These are phyloP conservation scores for Globia sparganii DNA, from an alignment of 2,888 invertebrate species.

Conservation along the genomic window DNA sequence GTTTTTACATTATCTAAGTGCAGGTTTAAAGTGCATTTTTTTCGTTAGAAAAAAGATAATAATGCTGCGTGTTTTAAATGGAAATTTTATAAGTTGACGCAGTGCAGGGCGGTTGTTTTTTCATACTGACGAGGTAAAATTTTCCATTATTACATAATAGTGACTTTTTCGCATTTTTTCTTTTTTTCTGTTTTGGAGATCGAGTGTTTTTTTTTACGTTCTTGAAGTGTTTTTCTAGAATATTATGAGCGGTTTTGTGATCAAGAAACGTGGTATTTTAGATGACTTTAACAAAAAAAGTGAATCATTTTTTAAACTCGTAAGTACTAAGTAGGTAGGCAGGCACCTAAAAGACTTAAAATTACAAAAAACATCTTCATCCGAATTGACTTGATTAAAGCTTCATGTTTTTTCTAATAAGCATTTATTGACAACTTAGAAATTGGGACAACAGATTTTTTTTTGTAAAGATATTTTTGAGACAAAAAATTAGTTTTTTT, in stretches of 20 bases:
- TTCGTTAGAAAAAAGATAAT: constrained; percentile 89
- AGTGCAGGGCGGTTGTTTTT: constrained; percentile 85
- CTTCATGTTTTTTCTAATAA: constrained; percentile 2
- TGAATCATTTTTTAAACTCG: not conserved
- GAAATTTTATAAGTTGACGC: constrained; percentile 88
- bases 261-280: not conserved
- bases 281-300: not conserved
- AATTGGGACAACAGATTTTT: not conserved
- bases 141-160: constrained; percentile 82
- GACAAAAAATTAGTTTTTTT: not conserved
- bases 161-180: constrained; percentile 39
- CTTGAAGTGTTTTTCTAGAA: not conserved
- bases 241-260: constrained; percentile 1
- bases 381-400: not conserved
- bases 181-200: constrained; percentile 36
- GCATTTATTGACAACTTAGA: not conserved
- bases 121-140: constrained; percentile 76
- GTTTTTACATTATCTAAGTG: constrained; percentile 68
- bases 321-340: not conserved
- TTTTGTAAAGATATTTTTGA: not conserved
- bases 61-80: constrained; percentile 88
- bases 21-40: constrained; percentile 79
- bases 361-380: not conserved
- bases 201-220: constrained; percentile 25
- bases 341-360: not conserved